phyloP scores from a whole-genome alignment of 1,140 invertebrate genomes.

The Helicoverpa armigera region DNA sequence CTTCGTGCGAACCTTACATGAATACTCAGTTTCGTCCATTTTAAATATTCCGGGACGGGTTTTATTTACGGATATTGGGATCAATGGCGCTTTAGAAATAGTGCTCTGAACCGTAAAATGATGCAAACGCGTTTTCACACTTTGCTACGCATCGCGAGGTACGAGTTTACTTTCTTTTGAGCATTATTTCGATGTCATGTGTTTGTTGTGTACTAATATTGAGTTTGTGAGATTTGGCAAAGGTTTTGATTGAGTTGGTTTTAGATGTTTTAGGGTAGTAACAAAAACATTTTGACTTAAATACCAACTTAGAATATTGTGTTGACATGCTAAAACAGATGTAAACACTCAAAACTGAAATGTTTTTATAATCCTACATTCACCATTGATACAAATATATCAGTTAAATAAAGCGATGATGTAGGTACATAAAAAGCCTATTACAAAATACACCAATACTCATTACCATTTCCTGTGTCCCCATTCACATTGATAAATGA shows the following conservation, averaged over 20 bases:
- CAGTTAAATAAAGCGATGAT: neutral
- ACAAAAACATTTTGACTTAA: no score
- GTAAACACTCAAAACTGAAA: no score
- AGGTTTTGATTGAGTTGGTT: slow-evolving; percentile 1
- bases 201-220: slow-evolving; percentile 22
- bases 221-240: slow-evolving; percentile 5
- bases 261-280: neutral
- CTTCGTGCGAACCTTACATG: neutral
- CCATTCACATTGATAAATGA: slow-evolving; percentile 21
- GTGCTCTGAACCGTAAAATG: slow-evolving; percentile 27
- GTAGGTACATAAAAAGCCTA: neutral
- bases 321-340: no score
- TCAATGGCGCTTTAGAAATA: slow-evolving; percentile 32
- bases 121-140: slow-evolving; percentile 27
- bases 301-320: neutral
- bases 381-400: no score
- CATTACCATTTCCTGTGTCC: slow-evolving; percentile 20
- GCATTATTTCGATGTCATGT: slow-evolving; percentile 6
- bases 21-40: slow-evolving; percentile 30
- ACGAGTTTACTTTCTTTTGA: slow-evolving; percentile 32
- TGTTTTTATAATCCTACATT: neutral
- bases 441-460: neutral
- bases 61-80: slow-evolving; percentile 42
- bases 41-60: slow-evolving; percentile 22
- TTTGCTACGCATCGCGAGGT: slow-evolving; percentile 4